These are phyloP conservation scores for Mellilla xanthometata DNA, from an alignment of 2,888 invertebrate genomes.

Conservation along the genomic window DNA sequence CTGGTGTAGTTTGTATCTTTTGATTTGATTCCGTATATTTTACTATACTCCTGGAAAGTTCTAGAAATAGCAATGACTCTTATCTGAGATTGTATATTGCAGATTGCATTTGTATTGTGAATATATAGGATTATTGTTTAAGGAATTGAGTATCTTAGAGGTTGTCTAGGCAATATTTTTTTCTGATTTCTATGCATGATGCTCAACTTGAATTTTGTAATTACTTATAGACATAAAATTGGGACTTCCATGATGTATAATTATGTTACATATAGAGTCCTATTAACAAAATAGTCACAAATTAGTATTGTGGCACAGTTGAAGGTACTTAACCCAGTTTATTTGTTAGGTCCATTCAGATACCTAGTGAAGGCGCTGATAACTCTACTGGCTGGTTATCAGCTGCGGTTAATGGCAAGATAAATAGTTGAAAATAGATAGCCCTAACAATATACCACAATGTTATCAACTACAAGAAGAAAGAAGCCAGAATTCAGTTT, in stretches of 20 bases:
- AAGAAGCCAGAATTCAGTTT: constrained; percentile 18
- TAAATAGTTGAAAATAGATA: constrained; percentile 31
- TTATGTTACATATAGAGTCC: too few species aligned
- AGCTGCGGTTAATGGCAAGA: constrained; percentile 32
- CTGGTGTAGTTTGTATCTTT: constrained; percentile 20
- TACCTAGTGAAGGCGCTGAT: constrained; percentile 28
- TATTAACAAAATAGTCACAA: too few species aligned
- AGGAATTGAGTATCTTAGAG: too few species aligned
- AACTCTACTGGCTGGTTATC: constrained; percentile 31
- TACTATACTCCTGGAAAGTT: not conserved
- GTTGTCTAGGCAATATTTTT: too few species aligned
- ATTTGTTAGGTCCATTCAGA: constrained; percentile 26
- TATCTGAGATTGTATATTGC: constrained; percentile 13
- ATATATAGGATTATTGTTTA: too few species aligned
- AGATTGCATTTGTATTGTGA: constrained; percentile 5
- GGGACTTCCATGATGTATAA: too few species aligned
- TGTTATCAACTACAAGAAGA: constrained; percentile 19
- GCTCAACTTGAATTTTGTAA: too few species aligned
- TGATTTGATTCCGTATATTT: not conserved
- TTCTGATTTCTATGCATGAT: too few species aligned
- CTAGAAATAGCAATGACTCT: constrained; percentile 9
- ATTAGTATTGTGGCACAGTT: constrained; percentile 4
- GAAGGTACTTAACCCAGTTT: constrained; percentile 19
- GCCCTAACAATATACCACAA: constrained; percentile 20
- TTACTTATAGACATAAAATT: too few species aligned